These are phyloP conservation scores for Danaus chrysippus DNA, from an alignment of 2,888 invertebrate genomes.

Conservation along the genomic window DNA sequence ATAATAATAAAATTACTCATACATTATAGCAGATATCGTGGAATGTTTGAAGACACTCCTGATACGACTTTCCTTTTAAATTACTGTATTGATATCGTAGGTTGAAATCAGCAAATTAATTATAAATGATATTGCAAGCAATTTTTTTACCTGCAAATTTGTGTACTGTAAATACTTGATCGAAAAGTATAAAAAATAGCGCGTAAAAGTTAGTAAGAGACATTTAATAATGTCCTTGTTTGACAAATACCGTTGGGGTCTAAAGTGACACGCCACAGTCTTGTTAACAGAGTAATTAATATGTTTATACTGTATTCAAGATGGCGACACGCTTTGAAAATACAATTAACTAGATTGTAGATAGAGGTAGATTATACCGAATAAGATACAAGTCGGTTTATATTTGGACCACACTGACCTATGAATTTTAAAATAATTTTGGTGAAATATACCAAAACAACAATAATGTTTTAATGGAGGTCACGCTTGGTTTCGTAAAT, in stretches of 20 bases:
- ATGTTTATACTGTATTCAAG: background rate
- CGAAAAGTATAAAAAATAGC: background rate
- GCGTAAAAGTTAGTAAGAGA: background rate
- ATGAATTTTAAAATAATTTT: too few species aligned
- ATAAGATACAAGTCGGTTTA: too few species aligned
- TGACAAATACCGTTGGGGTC: conserved; percentile 12
- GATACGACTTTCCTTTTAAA: too few species aligned
- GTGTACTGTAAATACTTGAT: too few species aligned
- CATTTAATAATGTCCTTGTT: background rate
- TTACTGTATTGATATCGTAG: too few species aligned
- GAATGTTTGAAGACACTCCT: background rate
- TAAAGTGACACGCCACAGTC: conserved; percentile 11
- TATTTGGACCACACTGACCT: too few species aligned
- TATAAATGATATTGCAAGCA: too few species aligned
- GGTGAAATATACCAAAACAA: too few species aligned
- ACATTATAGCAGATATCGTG: background rate
- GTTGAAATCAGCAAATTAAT: too few species aligned
- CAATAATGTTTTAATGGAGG: too few species aligned
- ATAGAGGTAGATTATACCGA: background rate
- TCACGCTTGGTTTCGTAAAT: too few species aligned
- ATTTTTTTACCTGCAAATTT: too few species aligned
- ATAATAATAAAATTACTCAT: background rate
- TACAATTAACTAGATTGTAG: background rate
- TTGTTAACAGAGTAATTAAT: background rate
- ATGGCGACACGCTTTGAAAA: background rate